Percentiles rank a stretch among this genome's conserved stretches.
Evolutionary conservation across 2,797 vertebrate genomes (phyloP).

Genomic region (Aselliscus stoliczkanus): DNA sequence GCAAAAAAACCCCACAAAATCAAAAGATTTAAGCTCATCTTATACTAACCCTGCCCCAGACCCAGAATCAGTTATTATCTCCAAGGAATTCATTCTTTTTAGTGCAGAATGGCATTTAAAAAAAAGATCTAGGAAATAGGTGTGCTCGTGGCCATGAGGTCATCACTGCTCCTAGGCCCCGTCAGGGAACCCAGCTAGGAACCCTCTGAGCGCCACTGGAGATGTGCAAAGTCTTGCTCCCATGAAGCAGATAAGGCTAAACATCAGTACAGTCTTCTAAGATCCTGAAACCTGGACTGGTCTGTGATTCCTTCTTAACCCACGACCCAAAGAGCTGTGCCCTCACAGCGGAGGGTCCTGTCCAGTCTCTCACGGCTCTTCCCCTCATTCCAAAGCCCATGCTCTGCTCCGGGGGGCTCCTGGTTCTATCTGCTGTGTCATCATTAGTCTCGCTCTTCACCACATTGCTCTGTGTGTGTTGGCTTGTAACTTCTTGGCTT

Average conservation of each 20-base stretch:
- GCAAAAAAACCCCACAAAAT: neutral
- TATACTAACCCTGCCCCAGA: neutral
- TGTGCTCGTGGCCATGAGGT: rapidly evolving
- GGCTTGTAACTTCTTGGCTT: neutral
- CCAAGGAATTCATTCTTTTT: neutral
- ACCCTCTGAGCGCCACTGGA: neutral
- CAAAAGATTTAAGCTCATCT: neutral
- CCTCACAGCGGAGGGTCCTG: too few relatives aligned
- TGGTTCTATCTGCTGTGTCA: neutral
- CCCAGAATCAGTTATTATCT: neutral
- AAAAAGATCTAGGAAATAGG: neutral
- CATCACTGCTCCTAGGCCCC: neutral
- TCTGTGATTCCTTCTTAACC: neutral
- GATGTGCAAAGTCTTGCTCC: neutral
- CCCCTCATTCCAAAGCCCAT: neutral
- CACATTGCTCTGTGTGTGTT: neutral
- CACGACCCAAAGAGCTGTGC: neutral
- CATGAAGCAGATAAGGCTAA: neutral
- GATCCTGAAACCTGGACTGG: neutral
- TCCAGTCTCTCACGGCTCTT: neutral
- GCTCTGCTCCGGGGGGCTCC: too few relatives aligned
- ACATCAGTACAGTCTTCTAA: neutral
- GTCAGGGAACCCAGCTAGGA: neutral
- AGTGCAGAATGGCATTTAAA: neutral
- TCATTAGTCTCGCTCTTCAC: neutral